These are phyloP conservation scores for Apteryx mantelli DNA, from an alignment of 2,113 vertebrate species.

Conservation along the genomic window DNA sequence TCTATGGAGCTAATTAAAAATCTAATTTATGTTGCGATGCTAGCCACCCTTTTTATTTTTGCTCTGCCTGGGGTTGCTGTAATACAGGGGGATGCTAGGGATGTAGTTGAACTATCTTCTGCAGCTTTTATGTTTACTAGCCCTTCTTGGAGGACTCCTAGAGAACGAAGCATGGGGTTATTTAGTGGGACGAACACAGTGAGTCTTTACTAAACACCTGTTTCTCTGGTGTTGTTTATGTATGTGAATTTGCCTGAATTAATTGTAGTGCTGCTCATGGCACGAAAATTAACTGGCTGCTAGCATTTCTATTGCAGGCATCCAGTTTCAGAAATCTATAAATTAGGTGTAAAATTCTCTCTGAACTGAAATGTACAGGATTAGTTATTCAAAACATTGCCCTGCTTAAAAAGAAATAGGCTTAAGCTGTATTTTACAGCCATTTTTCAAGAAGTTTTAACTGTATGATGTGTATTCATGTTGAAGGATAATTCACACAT, in stretches of 20 bases:
- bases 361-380: neutral
- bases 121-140: neutral
- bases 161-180: neutral
- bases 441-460: neutral
- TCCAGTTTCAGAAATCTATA: slow-evolving; percentile 3
- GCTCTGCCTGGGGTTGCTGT: neutral
- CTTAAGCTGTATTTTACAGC: neutral
- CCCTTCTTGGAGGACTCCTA: neutral
- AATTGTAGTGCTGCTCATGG: slow-evolving; percentile 2
- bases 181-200: neutral
- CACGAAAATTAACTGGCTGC: slow-evolving; percentile 17
- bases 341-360: slow-evolving; percentile 34
- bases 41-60: neutral
- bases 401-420: neutral
- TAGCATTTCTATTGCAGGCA: neutral
- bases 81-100: neutral
- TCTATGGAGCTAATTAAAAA: neutral
- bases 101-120: neutral
- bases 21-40: neutral
- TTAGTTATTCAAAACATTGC: neutral
- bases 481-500: neutral
- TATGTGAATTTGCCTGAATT: slow-evolving; percentile 47
- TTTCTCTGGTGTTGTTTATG: slow-evolving; percentile 4
- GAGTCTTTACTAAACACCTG: slow-evolving; percentile 19
- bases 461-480: neutral